These are phyloP conservation scores for Motacilla alba DNA, from an alignment of 2,113 vertebrate species.

Conservation along the genomic window DNA sequence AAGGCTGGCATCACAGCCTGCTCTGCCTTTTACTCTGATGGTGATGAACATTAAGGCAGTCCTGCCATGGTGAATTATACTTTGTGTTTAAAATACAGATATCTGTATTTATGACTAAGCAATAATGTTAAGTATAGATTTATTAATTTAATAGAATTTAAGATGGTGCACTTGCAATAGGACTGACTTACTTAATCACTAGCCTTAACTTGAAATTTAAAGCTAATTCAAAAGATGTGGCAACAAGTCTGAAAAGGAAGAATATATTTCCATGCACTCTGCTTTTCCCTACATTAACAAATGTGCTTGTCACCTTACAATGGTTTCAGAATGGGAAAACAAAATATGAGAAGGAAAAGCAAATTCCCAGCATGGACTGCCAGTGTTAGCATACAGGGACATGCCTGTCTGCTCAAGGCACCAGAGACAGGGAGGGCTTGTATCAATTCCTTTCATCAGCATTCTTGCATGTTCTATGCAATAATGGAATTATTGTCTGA, in stretches of 20 bases:
- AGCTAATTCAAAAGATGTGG: neutral
- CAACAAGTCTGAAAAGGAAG: neutral
- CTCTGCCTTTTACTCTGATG: neutral
- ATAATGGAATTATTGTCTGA: neutral
- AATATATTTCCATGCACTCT: neutral
- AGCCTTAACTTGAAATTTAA: neutral
- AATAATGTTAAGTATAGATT: neutral
- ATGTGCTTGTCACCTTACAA: neutral
- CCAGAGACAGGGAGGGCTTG: neutral
- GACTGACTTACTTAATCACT: neutral
- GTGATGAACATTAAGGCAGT: neutral
- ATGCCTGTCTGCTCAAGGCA: neutral
- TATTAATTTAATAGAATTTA: neutral
- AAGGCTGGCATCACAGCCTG: neutral
- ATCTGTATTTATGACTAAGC: neutral
- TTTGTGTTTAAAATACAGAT: neutral
- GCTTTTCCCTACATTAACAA: neutral
- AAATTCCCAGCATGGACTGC: neutral
- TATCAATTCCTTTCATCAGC: neutral
- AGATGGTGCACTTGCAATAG: neutral
- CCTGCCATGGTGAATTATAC: neutral
- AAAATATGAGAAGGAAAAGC: neutral
- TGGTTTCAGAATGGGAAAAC: neutral
- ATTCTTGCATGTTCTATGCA: rapidly evolving
- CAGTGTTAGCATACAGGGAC: rapidly evolving